Evolutionary conservation across 2,888 invertebrate genomes (phyloP).

Genomic region (Megamerina dolium): DNA sequence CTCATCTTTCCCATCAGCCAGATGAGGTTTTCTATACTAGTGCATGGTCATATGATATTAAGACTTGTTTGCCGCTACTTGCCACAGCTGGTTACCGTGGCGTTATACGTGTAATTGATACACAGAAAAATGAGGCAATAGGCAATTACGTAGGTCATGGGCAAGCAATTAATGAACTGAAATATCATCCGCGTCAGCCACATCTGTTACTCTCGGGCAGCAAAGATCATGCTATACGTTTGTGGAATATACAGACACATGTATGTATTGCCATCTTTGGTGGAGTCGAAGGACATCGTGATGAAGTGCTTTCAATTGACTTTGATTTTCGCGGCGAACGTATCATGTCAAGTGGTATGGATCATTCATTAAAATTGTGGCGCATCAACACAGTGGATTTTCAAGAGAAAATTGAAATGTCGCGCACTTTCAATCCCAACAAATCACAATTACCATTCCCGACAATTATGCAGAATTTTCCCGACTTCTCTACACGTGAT

Average conservation of each 20-base stretch:
- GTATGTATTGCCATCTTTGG: conserved; percentile 94
- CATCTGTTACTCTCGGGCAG: conserved; percentile 73
- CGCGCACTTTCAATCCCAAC: conserved; percentile 74
- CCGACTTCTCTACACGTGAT: conserved; percentile 92
- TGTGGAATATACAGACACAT: conserved; percentile 94
- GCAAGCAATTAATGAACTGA: conserved; percentile 83
- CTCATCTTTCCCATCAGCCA: conserved; percentile 51
- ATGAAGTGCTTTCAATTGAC: conserved; percentile 83
- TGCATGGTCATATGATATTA: conserved; percentile 88
- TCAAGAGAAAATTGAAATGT: conserved; percentile 75
- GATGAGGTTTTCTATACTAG: conserved; percentile 96
- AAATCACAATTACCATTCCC: conserved; percentile 78
- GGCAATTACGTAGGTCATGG: conserved; percentile 88
- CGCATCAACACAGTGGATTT: conserved; percentile 76
- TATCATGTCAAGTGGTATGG: conserved; percentile 97
- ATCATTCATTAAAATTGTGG: conserved; percentile 95
- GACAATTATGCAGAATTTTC: conserved; percentile 87
- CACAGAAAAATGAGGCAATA: conserved; percentile 73
- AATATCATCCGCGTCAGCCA: conserved; percentile 87
- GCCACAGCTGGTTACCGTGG: conserved; percentile 91
- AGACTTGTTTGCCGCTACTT: conserved; percentile 70
- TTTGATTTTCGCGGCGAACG: conserved; percentile 75
- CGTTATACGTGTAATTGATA: conserved; percentile 84
- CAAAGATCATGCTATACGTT: conserved; percentile 80
- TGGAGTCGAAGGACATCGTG: conserved; percentile 93